Conservation (phyloP, 2,888 invertebrate species). For the Drosophila nr. perissopoda region DNA sequence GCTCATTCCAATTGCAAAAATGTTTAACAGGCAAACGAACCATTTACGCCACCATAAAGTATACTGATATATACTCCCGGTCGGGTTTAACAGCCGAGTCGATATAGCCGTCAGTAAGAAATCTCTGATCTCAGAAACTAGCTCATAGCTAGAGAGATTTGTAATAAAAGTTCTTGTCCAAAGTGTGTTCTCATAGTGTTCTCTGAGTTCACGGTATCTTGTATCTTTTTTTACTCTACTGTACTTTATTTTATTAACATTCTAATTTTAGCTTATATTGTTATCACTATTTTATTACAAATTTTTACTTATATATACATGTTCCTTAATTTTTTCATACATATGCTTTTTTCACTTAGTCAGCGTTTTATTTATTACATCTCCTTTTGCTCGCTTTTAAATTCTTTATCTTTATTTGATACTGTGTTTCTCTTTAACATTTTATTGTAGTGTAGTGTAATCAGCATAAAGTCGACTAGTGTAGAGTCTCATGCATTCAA, state of each 20-base stretch:
- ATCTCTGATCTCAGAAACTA: too few species aligned
- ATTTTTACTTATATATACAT: neutral
- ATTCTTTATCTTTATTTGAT: neutral
- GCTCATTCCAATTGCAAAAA: neutral
- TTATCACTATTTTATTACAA: too few species aligned
- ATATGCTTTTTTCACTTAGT: neutral
- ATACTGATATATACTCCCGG: too few species aligned
- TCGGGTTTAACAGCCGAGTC: too few species aligned
- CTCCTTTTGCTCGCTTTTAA: neutral
- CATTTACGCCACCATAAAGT: too few species aligned
- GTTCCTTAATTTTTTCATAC: neutral
- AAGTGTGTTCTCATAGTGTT: neutral
- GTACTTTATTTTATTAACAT: neutral
- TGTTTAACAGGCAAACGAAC: too few species aligned
- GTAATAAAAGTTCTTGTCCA: neutral
- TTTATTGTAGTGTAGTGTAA: conserved; percentile 32
- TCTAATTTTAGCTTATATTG: too few species aligned
- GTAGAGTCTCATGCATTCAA: conserved; percentile 34
- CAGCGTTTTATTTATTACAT: neutral
- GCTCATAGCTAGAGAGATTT: too few species aligned
- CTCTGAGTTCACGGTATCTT: neutral
- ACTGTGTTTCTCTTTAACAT: neutral
- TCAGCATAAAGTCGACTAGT: neutral
- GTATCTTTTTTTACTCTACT: neutral
- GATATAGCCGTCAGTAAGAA: too few species aligned